Evolutionary conservation across 2,888 invertebrate genomes (phyloP), one percentile per base, ranked within the genome.

Genomic region (Lithodes maja): DNA sequence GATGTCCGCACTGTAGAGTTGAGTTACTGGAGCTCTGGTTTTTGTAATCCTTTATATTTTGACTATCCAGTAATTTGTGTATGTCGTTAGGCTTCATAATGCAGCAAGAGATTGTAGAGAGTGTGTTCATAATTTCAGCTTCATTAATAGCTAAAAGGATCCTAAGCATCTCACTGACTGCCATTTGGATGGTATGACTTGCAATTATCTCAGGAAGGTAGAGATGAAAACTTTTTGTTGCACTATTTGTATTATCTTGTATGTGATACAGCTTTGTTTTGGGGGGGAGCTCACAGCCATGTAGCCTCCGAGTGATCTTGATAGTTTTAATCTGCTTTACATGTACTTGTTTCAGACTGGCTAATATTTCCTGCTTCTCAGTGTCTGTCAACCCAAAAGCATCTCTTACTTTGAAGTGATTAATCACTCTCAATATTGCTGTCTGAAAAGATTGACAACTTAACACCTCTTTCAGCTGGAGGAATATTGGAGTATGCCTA

Each of bases 391-490:
- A 49, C 12, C 78, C 17, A 68, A 50, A 17, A 50, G 77, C 74
- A 33, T 49, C 1, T 50, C 15, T 2, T 12, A 52, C 3, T 54
- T 52, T 55, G 55, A 52, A 2, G 71, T 86, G 81, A 50, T 86
- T 75, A 52, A 86, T 12, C n/a, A 86, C n/a, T n/a, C 86, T 86
- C 52, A 86, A 15, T 49, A 81, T 50, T 33, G 74, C 82, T 7
- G 5, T 15, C 53, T 75, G 81, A n/a, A 86, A 86, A 3, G 15
- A 2, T n/a, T 81, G 7, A 1, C 55, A 74, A 50, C 50, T 9
- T 2, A 86, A 33, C 1, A 68, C n/a, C 1, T 12, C 81, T 52
- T 49, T 54, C 5, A 75, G 9, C 54, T 86, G 15, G 9, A 5
- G 2, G 17, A 86, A 53, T 9, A 82, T 50, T 15, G 2, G 2